Evolutionary conservation across 2,888 invertebrate genomes (phyloP), one percentile per base, ranked within the genome.

Genomic region (Eristalinus sepulchralis): DNA sequence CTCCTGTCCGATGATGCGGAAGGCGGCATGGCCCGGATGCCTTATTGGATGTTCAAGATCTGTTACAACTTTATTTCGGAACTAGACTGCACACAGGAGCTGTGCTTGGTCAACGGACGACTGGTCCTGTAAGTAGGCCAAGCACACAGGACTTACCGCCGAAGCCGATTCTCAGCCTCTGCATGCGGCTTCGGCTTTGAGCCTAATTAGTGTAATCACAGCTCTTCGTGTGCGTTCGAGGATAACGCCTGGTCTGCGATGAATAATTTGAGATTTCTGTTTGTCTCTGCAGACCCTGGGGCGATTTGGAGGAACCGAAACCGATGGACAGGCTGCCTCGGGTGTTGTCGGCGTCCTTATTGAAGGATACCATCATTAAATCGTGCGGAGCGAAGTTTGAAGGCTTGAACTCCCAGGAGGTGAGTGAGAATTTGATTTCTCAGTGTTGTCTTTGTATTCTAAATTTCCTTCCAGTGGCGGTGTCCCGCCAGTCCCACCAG

Each of bases 1-100:
- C 94, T 97, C 0, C 93, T 97, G 70, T 97, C 97, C 0, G 95
- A 96, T 86, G 97, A 97, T 90, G 96, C 97, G 0, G 97, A 97
- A 79, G 97, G 97, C 0, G 97, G 97, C 0, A 95, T 96, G 0
- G 95, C 96, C 0, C 95, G 96, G 89, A 95, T 97, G 57, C 94
- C 96, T 0, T 92, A 95, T 2, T 92, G 94, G 31, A 93, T 94
- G 34, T 96, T 96, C 89, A 92, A 95, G 66, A 93, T 93, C 47
- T 93, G 95, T 91, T 95, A 95, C 91, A 90, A 89, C 22, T 95
- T 93, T 88, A 89, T 95, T 55, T 95, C 95, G 0, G 88, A 89
- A 0, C 93, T 95, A 24, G 95, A 95, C 88, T 89, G 89, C 59
- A 88, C 88, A 4, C 72, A 70, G 36, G 88, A 89, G 81, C 89